phyloP scores from a whole-genome alignment of 1,140 invertebrate species.

The Cylas formicarius region DNA sequence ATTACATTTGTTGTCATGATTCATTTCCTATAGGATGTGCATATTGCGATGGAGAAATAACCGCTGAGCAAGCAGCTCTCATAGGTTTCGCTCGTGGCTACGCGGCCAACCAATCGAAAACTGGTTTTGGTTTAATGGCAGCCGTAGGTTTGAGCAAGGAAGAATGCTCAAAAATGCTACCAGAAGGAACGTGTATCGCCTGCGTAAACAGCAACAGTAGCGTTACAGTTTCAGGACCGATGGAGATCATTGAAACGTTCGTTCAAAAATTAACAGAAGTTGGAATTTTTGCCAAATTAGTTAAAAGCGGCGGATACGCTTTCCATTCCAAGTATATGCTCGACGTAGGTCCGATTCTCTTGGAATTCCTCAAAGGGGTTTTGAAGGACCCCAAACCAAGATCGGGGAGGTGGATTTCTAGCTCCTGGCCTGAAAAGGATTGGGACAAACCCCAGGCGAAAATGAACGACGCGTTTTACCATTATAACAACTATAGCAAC shows the following conservation, averaged over 20 bases:
- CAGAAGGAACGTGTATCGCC: slow-evolving; percentile 64
- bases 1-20: not conserved
- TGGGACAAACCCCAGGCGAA: slow-evolving; percentile 62
- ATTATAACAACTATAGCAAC: slow-evolving; percentile 80
- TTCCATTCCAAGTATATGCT: slow-evolving; percentile 76
- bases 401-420: slow-evolving; percentile 74
- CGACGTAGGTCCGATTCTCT: slow-evolving; percentile 63
- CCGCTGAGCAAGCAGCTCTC: slow-evolving; percentile 72
- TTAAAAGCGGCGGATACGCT: slow-evolving; percentile 71
- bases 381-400: slow-evolving; percentile 61
- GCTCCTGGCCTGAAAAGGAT: slow-evolving; percentile 67
- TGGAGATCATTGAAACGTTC: slow-evolving; percentile 57
- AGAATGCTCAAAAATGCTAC: slow-evolving; percentile 50
- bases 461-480: slow-evolving; percentile 79
- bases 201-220: slow-evolving; percentile 78
- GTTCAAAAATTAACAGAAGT: slow-evolving; percentile 58
- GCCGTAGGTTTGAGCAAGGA: slow-evolving; percentile 53
- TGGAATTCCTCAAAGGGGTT: slow-evolving; percentile 62
- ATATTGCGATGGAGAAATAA: slow-evolving; percentile 79
- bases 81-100: slow-evolving; percentile 76
- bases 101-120: slow-evolving; percentile 69
- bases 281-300: slow-evolving; percentile 73
- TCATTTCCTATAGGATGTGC: slow-evolving; percentile 56
- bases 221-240: slow-evolving; percentile 78
- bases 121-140: slow-evolving; percentile 75